Evolutionary conservation across 2,888 invertebrate genomes (phyloP).

Genomic region (Cistogaster globosa): DNA sequence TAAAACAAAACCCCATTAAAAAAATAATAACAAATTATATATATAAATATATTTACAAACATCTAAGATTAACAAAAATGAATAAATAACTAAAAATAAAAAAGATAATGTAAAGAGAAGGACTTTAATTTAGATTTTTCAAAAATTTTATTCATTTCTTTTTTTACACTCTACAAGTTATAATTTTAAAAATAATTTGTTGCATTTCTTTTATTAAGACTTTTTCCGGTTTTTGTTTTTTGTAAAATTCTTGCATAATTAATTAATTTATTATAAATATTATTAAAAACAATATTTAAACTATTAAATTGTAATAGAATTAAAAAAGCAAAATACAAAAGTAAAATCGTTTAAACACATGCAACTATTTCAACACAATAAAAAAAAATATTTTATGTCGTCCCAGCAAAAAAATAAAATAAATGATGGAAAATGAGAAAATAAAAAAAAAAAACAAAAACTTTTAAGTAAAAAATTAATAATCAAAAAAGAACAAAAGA

Average conservation of each 20-base stretch:
- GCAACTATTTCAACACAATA: constrained; percentile 20
- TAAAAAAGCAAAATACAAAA: constrained; percentile 40
- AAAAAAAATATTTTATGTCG: constrained; percentile 67
- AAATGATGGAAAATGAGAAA: constrained; percentile 10
- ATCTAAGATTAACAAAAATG: constrained; percentile 37
- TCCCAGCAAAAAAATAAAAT: constrained; percentile 37
- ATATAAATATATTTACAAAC: constrained; percentile 64
- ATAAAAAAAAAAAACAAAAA: constrained; percentile 42
- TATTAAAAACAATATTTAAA: constrained; percentile 21
- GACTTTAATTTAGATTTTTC: constrained; percentile 47
- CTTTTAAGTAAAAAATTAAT: constrained; percentile 68
- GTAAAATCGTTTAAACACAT: constrained; percentile 60
- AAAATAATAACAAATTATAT: constrained; percentile 61
- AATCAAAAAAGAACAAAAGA: constrained; percentile 42
- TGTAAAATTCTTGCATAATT: background rate
- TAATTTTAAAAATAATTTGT: no score
- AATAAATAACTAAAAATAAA: constrained; percentile 19
- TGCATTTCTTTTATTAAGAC: no score
- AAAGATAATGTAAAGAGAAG: constrained; percentile 36
- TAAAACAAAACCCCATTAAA: constrained; percentile 44
- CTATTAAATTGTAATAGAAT: constrained; percentile 58
- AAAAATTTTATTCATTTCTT: background rate
- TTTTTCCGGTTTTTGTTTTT: no score
- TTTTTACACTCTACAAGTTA: no score
- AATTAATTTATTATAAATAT: background rate